These are phyloP conservation scores for Coreius guichenoti DNA, from an alignment of 2,797 vertebrate genomes.

Conservation along the genomic window DNA sequence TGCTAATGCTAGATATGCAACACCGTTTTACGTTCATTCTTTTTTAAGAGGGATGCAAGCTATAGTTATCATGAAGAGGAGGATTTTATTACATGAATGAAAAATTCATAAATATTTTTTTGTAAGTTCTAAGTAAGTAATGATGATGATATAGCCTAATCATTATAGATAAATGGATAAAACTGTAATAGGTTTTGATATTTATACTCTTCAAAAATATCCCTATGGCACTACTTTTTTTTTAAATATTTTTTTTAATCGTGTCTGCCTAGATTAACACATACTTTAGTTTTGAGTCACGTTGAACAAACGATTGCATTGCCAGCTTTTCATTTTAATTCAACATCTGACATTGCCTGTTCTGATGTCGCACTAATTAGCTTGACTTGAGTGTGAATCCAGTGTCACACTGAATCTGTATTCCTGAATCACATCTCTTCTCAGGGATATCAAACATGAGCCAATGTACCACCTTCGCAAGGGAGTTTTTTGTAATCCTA, in stretches of 20 bases:
- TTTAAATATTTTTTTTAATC: conserved; percentile 77
- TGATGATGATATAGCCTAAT: conserved; percentile 53
- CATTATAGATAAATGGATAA: conserved; percentile 68
- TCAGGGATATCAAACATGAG: conserved; percentile 62
- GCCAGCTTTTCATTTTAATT: conserved; percentile 79
- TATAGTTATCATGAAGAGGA: conserved; percentile 78
- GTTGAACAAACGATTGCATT: conserved; percentile 71
- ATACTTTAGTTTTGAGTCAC: conserved; percentile 78
- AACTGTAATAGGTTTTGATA: conserved; percentile 89
- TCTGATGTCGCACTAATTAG: neutral
- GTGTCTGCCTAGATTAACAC: conserved; percentile 82
- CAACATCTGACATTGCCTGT: conserved; percentile 33
- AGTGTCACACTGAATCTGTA: conserved; percentile 38
- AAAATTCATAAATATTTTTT: conserved; percentile 83
- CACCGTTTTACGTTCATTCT: conserved; percentile 86
- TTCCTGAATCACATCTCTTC: conserved; percentile 62
- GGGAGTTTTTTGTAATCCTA: conserved; percentile 40
- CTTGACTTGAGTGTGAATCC: conserved; percentile 5
- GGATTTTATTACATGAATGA: conserved; percentile 88
- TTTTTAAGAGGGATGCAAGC: conserved; percentile 93
- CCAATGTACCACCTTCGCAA: conserved; percentile 37
- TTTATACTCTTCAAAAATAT: conserved; percentile 85
- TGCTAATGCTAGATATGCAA: conserved; percentile 91
- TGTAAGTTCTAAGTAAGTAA: conserved; percentile 86
- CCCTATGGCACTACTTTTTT: conserved; percentile 83